Evolutionary conservation across 2,797 vertebrate species (phyloP), one percentile per base, ranked within the genome.

Genomic region (Helarctos malayanus): DNA sequence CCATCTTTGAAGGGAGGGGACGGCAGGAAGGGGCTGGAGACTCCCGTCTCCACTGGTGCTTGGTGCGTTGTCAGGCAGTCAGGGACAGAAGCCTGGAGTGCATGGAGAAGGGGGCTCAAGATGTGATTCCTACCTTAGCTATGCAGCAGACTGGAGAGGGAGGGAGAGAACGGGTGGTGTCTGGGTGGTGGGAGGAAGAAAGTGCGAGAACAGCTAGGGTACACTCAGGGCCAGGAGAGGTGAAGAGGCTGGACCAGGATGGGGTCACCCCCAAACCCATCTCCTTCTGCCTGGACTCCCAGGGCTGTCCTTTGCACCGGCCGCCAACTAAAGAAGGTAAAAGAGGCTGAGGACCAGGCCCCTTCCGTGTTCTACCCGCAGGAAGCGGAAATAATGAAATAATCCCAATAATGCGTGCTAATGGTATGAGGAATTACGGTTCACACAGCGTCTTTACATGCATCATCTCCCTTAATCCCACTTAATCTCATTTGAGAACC

Each of bases 401-500:
- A 65, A 93, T 18, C 73, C 63, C 79, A 78, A 59, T 93, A 87
- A 68, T 11, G 69, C 11, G 2, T 82, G 75, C 27, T 84, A 71
- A 91, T 90, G 76, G 86, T 15, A 65, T 96, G 65, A 94, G 95
- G 91, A 94, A 76, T 90, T 92, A 90, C 61, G 83, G 88, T 68
- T 83, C 93, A 93, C 94, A 76, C 63, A 73, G 69, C 86, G 65
- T 94, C 82, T 97, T 93, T 81, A 87, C 59, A 63, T 25, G 86
- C 89, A 75, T 56, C 65, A 25, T 84, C 71, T 96, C 89, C 89
- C 78, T 82, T 97, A 93, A 97, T 96, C 95, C 84, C 49, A 88
- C 19, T 84, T 93, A 96, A 93, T 95, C 86, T 94, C 59, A 32
- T 57, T 13, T 61, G 94, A 95, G 95, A 95, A 89, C 54, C 25